Evolutionary conservation across 2,888 invertebrate genomes (phyloP).

Genomic region (Trisateles emortualis): DNA sequence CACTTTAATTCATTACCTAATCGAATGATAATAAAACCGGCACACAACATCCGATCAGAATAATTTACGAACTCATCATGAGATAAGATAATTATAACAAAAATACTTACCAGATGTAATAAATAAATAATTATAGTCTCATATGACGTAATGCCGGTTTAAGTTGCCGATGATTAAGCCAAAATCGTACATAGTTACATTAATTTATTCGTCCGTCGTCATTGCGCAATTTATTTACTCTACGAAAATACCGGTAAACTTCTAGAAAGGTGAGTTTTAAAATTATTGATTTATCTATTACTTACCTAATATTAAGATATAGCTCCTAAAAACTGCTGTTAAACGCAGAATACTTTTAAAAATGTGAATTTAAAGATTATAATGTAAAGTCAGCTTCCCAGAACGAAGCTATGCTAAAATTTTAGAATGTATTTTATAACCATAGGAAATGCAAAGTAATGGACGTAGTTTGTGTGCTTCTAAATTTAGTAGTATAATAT

Average conservation of each 20-base stretch:
- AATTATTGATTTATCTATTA: constrained; percentile 17
- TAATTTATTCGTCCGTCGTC: constrained; percentile 28
- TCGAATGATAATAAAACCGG: constrained; percentile 22
- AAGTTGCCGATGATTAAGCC: constrained; percentile 38
- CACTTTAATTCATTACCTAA: constrained; percentile 7
- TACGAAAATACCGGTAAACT: constrained; percentile 39
- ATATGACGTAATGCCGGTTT: constrained; percentile 38
- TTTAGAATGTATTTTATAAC: not conserved
- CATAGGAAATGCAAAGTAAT: constrained; percentile 2
- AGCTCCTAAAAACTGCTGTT: constrained; percentile 28
- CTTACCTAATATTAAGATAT: constrained; percentile 33
- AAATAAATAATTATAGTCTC: constrained; percentile 24
- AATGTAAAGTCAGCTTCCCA: constrained; percentile 32
- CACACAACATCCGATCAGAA: constrained; percentile 26
- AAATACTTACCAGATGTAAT: constrained; percentile 35
- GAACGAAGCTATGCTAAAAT: constrained; percentile 14
- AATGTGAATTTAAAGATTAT: constrained; percentile 33
- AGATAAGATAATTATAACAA: constrained; percentile 34
- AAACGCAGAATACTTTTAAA: constrained; percentile 39
- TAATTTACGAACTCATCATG: not conserved
- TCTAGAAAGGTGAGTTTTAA: constrained; percentile 19
- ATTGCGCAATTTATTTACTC: constrained; percentile 52
- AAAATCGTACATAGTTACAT: constrained; percentile 23
- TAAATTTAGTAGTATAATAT: constrained; percentile 46
- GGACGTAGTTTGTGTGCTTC: constrained; percentile 18